Base-by-base conservation (phyloP, 2,888 invertebrate species). In the Dorcus parallelipipedus region DNA sequence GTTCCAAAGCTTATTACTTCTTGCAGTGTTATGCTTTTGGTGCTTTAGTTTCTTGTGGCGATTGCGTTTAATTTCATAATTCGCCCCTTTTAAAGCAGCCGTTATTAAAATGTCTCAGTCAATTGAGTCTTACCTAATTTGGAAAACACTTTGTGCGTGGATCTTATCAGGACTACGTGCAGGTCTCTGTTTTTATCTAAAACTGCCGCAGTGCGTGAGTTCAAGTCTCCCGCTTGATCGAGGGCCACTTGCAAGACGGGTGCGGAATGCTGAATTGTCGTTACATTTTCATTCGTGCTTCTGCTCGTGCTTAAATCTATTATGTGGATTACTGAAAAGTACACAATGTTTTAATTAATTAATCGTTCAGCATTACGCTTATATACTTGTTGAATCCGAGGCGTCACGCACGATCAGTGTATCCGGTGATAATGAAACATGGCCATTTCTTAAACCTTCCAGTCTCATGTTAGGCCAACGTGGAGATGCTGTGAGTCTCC, bases 101-200 rank as follows among this genome's bases (percentile, higher is more conserved):
- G 2, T 20, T 20, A 20, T 20, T 20, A 33, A 45, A 17, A 10
- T 20, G 6, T 33, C 26, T n/a, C 9, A 20, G 6, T 9, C 14
- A 26, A 47, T 42, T 45, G 38, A 52, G 48, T 65, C 78, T 75
- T 73, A 90, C 91, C 90, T 62, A 93, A 78, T 80, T 91, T 92
- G n/a, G 84, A 81, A 59, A 88, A 85, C 69, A 85, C 86, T 59
- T 86, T 83, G 64, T 83, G 81, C 23, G 80, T 74, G 54, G 87
- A 86, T 72, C 88, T 86, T 7, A 90, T 83, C 58, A 90, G 85
- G 3, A 93, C 85, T 14, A 97, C 83, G 74, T 90, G 93, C 10
- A 97, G 80, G 77, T 97, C 97, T 68, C 89, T 85, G 73, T 95
- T 95, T 69, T 85, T 86, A 78, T 99, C 98, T 26, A 97, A 82